Percentiles rank a stretch among this genome's conserved stretches.
Conservation (phyloP, 2,888 invertebrate species). For the Ochropleura plecta region DNA sequence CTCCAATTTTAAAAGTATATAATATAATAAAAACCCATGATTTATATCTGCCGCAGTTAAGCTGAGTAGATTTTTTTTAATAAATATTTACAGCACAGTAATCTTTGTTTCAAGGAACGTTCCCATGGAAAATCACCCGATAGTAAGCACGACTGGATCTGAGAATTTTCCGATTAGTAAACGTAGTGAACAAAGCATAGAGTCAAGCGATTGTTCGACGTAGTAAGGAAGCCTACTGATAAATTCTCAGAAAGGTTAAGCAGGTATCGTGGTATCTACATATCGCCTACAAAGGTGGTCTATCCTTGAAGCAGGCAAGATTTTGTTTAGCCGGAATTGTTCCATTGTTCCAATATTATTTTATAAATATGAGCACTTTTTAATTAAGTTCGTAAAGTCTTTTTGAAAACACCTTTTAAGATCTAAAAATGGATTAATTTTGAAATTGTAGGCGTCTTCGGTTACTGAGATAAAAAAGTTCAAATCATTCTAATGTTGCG, state of each 20-base stretch:
- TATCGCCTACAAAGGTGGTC: constrained; percentile 10
- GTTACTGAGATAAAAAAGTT: constrained; percentile 14
- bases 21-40: neutral
- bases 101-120: constrained; percentile 5
- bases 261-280: constrained; percentile 1
- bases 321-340: constrained; percentile 1
- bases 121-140: constrained; percentile 39
- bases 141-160: constrained; percentile 37
- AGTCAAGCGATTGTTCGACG: constrained; percentile 48
- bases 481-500: constrained; percentile 13
- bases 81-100: neutral
- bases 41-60: neutral
- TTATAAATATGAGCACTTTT: neutral
- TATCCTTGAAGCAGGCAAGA: neutral
- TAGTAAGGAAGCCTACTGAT: constrained; percentile 25
- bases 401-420: neutral
- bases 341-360: constrained; percentile 6
- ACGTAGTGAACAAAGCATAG: constrained; percentile 51
- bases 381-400: neutral
- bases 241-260: constrained; percentile 41
- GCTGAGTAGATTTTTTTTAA: neutral
- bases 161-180: constrained; percentile 50
- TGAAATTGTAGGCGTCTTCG: neutral
- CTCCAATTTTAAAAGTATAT: constrained; percentile 9
- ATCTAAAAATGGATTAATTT: neutral